Evolutionary conservation across 2,113 vertebrate species (phyloP), one percentile per base, ranked within the genome.

Genomic region (Oenanthe oenanthe): DNA sequence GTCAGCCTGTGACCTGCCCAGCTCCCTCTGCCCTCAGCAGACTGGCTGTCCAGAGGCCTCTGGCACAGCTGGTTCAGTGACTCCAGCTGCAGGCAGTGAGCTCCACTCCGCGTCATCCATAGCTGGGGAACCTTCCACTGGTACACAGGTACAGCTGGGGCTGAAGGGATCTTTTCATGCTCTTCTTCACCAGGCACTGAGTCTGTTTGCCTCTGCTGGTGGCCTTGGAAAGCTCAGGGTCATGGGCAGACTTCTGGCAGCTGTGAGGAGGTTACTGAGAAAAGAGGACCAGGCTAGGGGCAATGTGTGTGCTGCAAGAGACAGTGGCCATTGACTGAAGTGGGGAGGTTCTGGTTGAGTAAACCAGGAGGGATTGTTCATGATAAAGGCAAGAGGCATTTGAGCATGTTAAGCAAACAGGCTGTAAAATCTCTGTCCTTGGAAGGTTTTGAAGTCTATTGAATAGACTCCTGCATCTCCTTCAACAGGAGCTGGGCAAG

Each of bases 261-360:
- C 56, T 48, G 18, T 15, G 36, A 71, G 58, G 48, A 72, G n/a
- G 32, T 42, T 24, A 26, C 67, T 72, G 60, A 43, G 9, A n/a
- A 26, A 57, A 45, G 10, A 12, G 34, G 15, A 54, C 17, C 28
- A 28, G 58, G 53, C 29, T 42, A 48, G 65, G 47, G 32, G 8
- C 26, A 36, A 40, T 32, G 8, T 5, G 29, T 0, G 0, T 57
- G 51, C 21, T 43, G 11, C 34, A 36, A 32, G n/a, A 42, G 26
- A 22, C 13, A 28, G n/a, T 0, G 1, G 22, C 38, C 38, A 4
- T 18, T 0, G 2, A 10, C 2, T 36, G 67, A 40, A 58, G 29
- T 9, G 15, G 13, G 38, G 34, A 68, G 38, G 17, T 50, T 89
- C 43, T 79, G 79, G 14, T 29, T 75, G 66, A 36, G 22, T 71